A percentile compares a stretch with the other conserved stretches of the same genome.
phyloP scores from a whole-genome alignment of 2,888 invertebrate species.

The Sipunculus nudus region DNA sequence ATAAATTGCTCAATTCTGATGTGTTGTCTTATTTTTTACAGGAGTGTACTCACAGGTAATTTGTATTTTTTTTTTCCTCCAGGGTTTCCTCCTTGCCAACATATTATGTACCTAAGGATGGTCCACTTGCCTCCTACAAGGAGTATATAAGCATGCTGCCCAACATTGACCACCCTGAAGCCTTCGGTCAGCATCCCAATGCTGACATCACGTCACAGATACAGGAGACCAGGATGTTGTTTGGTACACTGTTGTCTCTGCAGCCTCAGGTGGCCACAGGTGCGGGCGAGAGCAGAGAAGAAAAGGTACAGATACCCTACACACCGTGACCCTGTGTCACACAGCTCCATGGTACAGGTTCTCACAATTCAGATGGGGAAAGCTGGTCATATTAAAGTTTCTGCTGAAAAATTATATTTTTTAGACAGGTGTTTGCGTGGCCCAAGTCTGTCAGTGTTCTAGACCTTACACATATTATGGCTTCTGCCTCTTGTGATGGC shows the following conservation, averaged over 20 bases:
- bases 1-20: too few species aligned
- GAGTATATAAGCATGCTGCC: conserved; percentile 84
- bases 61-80: conserved; percentile 32
- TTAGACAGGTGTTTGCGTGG: too few species aligned
- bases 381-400: too few species aligned
- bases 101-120: conserved; percentile 85
- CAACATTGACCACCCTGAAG: conserved; percentile 82
- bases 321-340: too few species aligned
- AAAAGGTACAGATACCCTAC: conserved; percentile 71
- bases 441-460: too few species aligned
- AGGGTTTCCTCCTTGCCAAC: conserved; percentile 79
- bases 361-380: too few species aligned
- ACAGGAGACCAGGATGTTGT: conserved; percentile 79
- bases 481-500: too few species aligned
- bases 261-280: conserved; percentile 73
- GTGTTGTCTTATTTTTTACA: too few species aligned
- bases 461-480: too few species aligned
- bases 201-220: conserved; percentile 89
- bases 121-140: conserved; percentile 80
- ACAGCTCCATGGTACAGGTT: too few species aligned
- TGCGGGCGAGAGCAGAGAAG: conserved; percentile 73
- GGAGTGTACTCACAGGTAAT: background rate
- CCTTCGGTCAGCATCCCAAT: conserved; percentile 89
- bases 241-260: conserved; percentile 81
- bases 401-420: too few species aligned